Percentiles rank a stretch among this genome's conserved stretches.
Conservation (phyloP, 2,797 vertebrate species). For the Sternotherus odoratus region DNA sequence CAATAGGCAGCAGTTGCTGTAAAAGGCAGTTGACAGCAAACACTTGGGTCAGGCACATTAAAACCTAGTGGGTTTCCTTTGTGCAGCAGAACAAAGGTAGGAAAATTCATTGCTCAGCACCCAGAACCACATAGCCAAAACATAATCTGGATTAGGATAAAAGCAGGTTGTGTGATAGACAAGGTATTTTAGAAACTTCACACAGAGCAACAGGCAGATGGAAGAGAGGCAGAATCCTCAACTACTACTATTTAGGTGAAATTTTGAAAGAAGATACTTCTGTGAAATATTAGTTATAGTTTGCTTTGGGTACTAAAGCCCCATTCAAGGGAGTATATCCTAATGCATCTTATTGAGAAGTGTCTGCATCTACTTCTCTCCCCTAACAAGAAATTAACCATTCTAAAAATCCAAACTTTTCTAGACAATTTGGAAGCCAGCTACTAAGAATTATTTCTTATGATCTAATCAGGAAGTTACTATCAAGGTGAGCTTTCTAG, state of each 20-base stretch:
- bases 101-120: neutral
- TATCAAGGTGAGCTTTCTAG: neutral
- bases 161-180: neutral
- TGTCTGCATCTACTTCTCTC: accelerated
- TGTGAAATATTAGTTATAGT: neutral
- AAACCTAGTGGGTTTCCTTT: neutral
- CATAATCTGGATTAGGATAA: neutral
- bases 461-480: neutral
- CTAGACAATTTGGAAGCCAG: neutral
- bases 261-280: neutral
- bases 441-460: accelerated
- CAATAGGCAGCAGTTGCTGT: neutral
- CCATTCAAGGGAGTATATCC: neutral
- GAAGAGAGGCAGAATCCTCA: neutral
- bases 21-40: neutral
- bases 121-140: neutral
- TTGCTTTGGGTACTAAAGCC: neutral
- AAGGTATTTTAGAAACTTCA: neutral
- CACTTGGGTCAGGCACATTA: neutral
- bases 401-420: accelerated
- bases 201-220: neutral
- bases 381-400: neutral
- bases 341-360: accelerated
- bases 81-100: neutral
- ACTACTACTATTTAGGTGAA: neutral